These are phyloP conservation scores for Macropus fuliginosus DNA, from an alignment of 2,797 vertebrate genomes.

Conservation along the genomic window DNA sequence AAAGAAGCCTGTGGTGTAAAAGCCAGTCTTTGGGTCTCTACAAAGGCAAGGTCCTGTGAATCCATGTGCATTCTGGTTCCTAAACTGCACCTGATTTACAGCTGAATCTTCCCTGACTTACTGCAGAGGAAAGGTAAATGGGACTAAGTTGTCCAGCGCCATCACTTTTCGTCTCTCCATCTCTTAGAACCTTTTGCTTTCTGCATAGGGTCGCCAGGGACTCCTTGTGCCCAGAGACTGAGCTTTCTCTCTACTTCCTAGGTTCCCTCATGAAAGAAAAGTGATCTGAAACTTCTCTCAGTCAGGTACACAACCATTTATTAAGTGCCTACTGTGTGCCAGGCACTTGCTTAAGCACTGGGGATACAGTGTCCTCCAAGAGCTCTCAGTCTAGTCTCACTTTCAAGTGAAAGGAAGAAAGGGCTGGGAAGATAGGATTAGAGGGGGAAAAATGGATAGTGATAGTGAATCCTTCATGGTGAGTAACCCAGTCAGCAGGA, in stretches of 20 bases:
- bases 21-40: slow-evolving; percentile 47
- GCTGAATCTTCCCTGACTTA: slow-evolving; percentile 32
- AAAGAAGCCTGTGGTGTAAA: slow-evolving; percentile 49
- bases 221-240: slow-evolving; percentile 12
- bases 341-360: background rate
- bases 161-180: slow-evolving; percentile 5
- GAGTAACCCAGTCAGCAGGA: background rate
- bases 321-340: background rate
- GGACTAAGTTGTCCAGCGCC: slow-evolving; percentile 27
- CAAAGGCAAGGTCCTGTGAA: background rate
- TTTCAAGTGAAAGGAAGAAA: slow-evolving; percentile 18
- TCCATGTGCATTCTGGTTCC: background rate
- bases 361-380: background rate
- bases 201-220: slow-evolving; percentile 5
- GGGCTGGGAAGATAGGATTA: slow-evolving; percentile 38
- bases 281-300: background rate
- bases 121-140: background rate
- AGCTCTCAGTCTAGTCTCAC: background rate
- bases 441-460: background rate
- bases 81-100: slow-evolving; percentile 43
- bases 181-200: slow-evolving; percentile 39
- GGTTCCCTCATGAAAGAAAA: background rate
- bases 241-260: slow-evolving; percentile 18
- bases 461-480: slow-evolving; percentile 11
- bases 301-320: background rate